Evolutionary conservation across 2,113 vertebrate genomes (phyloP).

Genomic region (Corythornis vintsioides): DNA sequence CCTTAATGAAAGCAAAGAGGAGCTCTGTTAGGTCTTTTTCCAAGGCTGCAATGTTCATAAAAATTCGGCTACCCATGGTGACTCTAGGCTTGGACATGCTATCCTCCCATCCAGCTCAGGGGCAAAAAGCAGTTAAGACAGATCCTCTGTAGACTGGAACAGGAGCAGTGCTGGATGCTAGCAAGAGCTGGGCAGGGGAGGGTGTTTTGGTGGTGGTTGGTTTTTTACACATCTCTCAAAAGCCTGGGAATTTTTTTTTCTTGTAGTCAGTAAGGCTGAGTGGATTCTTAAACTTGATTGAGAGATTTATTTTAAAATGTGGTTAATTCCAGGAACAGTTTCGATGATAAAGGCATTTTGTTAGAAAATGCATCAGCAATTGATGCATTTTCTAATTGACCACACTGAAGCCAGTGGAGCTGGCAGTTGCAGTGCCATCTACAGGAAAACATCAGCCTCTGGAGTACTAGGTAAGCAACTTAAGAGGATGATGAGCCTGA

Average conservation of each 20-base stretch:
- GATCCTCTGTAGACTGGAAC: neutral
- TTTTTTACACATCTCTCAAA: neutral
- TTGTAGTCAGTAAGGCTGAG: neutral
- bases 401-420: neutral
- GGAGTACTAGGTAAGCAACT: neutral
- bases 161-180: neutral
- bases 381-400: neutral
- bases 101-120: neutral
- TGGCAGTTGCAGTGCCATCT: neutral
- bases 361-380: neutral
- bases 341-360: neutral
- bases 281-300: neutral
- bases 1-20: conserved; percentile 72
- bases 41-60: neutral
- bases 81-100: neutral
- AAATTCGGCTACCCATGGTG: neutral
- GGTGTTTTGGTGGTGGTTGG: neutral
- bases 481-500: neutral
- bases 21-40: neutral
- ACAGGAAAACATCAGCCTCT: neutral
- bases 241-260: neutral
- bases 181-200: neutral
- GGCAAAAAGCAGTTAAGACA: neutral
- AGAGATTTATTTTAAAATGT: neutral
- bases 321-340: neutral